Base-by-base conservation (phyloP, 1,140 invertebrate species). In the Arctopsyche grandis region DNA sequence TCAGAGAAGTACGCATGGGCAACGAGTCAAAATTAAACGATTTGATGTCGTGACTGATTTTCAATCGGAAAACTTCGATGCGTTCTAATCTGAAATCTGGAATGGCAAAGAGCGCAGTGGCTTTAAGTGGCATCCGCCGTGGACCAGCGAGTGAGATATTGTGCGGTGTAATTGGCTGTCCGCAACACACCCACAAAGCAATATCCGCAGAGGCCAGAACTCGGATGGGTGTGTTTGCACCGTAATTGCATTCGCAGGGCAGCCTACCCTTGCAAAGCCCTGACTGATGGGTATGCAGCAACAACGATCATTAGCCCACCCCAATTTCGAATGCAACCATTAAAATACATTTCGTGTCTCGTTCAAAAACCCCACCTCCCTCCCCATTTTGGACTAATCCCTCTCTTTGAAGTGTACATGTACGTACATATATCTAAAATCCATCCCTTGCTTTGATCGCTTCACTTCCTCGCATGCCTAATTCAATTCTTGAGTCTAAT, bases 151-250 rank as follows among this genome's bases (percentile, higher is more conserved):
- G 69, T 52, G 46, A 71, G 69, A 71, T 46, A 71, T 71, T 71
- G 69, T 16, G 24, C 69, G 69, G 69, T 71, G 46, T 71, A 71
- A 71, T 71, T 71, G 46, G 69, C 69, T 52, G 46, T 71, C 69
- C 69, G 21, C 46, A 71, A 16, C 38, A 46, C 69, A 38, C 46
- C 69, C 46, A 38, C 69, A 71, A 71, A 46, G 69, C 69, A 71
- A 71, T 71, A 71, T 71, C 69, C 69, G 69, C 69, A 46, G 24
- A 71, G 16, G 16, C 43, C n/a, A 71, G 69, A 19, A 52, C 48
- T 52, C 10, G 48, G 48, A 16, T 38, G 21, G 7, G 9, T 22
- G 63, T 71, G 69, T 71, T 71, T 71, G 69, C 69, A 71, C 16
- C 38, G 19, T 46, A 71, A 71, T 71, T 71, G 69, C 69, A 71